Evolutionary conservation across 2,888 invertebrate species (phyloP), one percentile per base, ranked within the genome.

Genomic region (Smittia sp.): DNA sequence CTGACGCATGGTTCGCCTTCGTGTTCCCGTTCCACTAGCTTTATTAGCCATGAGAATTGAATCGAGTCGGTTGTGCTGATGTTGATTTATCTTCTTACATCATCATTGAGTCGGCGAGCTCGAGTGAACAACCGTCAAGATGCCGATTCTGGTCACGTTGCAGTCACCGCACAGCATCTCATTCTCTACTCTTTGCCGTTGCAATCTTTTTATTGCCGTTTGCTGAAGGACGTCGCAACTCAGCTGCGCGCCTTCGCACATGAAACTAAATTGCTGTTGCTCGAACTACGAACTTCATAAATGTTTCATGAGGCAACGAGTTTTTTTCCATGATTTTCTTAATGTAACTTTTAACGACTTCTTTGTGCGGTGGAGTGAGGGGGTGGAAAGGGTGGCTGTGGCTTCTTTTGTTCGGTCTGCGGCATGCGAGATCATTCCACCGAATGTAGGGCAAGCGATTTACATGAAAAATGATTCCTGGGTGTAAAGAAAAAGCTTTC

Each of bases 41-140:
- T 32, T 32, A 9, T 32, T 32, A 6, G 32, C 32, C 9, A 32
- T 32, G 32, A 9, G 4, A 32, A 32, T 9, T 6, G 4, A 32
- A 32, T 32, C 32, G 58, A 58, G 22, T 58, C 22, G 58, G 22
- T 58, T 18, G 18, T 6, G 20, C 22, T 22, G 18, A 58, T 3
- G 58, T 58, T 58, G 58, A 58, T 58, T 7, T 7, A 58, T 58
- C 32, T 58, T 18, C 58, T 58, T 58, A 58, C 58, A 22, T 58
- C 46, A 46, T 11, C 46, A n/a, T n/a, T n/a, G 46, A 46, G 58
- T 58, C 22, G 58, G 18, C 20, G 58, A 58, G n/a, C n/a, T n/a
- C 3, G 46, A 46, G 58, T 58, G 18, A 22, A 6, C 20, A 22
- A 58, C 3, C 18, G 58, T 18, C 22, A 22, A 22, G 22, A 18